Evolutionary conservation across 2,888 invertebrate species (phyloP).

Genomic region (Zele albiditarsus): DNA sequence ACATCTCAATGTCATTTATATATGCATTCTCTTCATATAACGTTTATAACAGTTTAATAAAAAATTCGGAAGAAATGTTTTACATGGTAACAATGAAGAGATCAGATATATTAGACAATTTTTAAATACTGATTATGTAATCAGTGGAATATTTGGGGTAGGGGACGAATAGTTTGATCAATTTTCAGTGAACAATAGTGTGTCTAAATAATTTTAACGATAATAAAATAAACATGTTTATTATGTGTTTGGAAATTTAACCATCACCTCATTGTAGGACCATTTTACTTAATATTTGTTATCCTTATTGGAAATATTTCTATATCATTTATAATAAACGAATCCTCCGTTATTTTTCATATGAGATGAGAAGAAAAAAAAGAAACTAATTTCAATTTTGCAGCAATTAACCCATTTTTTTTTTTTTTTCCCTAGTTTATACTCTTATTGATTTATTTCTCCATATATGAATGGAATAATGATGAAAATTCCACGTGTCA

Average conservation of each 20-base stretch:
- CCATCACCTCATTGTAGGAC: too few relatives aligned
- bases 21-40: conserved; percentile 1
- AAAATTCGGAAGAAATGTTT: conserved; percentile 11
- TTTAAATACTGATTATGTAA: too few relatives aligned
- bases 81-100: conserved; percentile 1
- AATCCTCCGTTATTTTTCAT: neutral
- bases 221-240: too few relatives aligned
- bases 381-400: conserved; percentile 2
- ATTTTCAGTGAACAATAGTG: too few relatives aligned
- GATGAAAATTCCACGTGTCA: conserved; percentile 31
- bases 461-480: conserved; percentile 23
- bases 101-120: neutral
- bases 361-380: conserved; percentile 5
- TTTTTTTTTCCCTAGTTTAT: conserved; percentile 20
- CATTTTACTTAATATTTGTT: too few relatives aligned
- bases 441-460: conserved; percentile 29
- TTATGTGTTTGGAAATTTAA: too few relatives aligned
- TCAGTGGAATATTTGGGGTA: too few relatives aligned
- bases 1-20: conserved; percentile 5
- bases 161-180: too few relatives aligned
- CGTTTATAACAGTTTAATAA: neutral
- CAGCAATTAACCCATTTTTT: neutral
- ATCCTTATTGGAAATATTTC: too few relatives aligned
- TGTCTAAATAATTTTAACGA: too few relatives aligned
- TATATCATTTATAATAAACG: too few relatives aligned